Evolutionary conservation across 2,113 vertebrate genomes (phyloP).

Genomic region (Sprattus sprattus): DNA sequence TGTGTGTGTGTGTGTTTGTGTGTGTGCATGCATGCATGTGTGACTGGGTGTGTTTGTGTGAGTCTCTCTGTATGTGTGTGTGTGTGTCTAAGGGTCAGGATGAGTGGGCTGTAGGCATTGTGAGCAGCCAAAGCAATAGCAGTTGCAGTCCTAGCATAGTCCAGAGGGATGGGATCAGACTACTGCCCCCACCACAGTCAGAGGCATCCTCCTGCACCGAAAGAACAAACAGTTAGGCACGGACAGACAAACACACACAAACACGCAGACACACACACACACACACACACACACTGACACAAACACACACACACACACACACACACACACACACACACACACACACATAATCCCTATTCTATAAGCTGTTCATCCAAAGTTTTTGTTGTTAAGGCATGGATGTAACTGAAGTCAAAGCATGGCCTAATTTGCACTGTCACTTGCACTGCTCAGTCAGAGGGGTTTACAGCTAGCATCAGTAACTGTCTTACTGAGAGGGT

Average conservation of each 20-base stretch:
- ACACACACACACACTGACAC: neutral
- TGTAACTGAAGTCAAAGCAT: neutral
- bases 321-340: neutral
- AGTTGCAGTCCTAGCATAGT: conserved; percentile 81
- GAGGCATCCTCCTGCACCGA: conserved; percentile 87
- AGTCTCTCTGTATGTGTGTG: conserved; percentile 38
- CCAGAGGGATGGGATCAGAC: conserved; percentile 81
- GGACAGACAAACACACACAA: neutral
- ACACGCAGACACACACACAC: neutral
- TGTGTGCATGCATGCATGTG: too few species aligned
- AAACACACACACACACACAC: neutral
- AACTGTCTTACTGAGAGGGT: neutral
- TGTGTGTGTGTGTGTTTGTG: neutral
- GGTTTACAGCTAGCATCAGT: neutral
- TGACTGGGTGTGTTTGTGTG: conserved; percentile 20
- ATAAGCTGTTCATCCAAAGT: neutral
- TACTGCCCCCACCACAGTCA: conserved; percentile 89
- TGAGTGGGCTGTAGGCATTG: conserved; percentile 73
- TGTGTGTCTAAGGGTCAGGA: conserved; percentile 76
- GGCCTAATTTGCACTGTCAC: neutral
- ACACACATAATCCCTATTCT: neutral
- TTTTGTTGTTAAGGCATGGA: neutral
- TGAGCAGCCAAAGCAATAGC: conserved; percentile 85
- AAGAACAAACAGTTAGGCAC: conserved; percentile 33
- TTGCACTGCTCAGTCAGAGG: neutral